A percentile compares a stretch with the other conserved stretches of the same genome.
phyloP scores from a whole-genome alignment of 2,113 vertebrate genomes.

The Irena cyanogastra region DNA sequence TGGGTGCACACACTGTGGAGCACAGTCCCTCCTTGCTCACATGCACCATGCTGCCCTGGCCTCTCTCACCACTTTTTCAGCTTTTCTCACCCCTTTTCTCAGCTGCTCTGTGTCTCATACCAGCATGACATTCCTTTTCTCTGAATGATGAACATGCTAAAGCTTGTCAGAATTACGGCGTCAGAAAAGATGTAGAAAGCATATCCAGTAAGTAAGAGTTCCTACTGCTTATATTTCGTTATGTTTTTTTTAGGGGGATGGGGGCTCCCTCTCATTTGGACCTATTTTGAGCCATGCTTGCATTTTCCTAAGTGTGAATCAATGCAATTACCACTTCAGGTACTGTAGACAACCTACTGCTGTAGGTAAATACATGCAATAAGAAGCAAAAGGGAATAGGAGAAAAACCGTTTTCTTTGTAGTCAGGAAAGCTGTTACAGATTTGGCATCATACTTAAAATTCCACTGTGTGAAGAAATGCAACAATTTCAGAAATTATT shows the following conservation, averaged over 20 bases:
- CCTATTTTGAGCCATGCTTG: neutral
- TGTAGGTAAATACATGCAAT: neutral
- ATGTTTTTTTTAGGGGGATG: neutral
- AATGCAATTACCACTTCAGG: neutral
- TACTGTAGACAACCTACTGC: neutral
- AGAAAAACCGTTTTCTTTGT: neutral
- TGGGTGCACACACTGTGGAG: accelerated
- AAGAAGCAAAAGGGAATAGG: neutral
- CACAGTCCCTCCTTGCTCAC: neutral
- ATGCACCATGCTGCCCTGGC: neutral
- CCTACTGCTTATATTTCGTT: neutral
- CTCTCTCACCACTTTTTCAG: neutral
- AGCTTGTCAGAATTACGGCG: neutral
- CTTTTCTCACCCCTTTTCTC: neutral
- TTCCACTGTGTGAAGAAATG: neutral
- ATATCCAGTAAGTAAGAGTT: neutral
- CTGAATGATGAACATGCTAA: neutral
- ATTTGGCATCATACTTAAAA: neutral
- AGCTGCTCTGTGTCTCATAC: neutral
- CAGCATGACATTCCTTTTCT: neutral
- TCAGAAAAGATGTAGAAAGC: neutral
- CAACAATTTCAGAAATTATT: conserved; percentile 7
- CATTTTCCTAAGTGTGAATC: neutral
- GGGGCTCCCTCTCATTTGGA: neutral
- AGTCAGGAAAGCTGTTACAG: neutral